Conservation (phyloP, 2,888 invertebrate genomes). For the Mantis religiosa region DNA sequence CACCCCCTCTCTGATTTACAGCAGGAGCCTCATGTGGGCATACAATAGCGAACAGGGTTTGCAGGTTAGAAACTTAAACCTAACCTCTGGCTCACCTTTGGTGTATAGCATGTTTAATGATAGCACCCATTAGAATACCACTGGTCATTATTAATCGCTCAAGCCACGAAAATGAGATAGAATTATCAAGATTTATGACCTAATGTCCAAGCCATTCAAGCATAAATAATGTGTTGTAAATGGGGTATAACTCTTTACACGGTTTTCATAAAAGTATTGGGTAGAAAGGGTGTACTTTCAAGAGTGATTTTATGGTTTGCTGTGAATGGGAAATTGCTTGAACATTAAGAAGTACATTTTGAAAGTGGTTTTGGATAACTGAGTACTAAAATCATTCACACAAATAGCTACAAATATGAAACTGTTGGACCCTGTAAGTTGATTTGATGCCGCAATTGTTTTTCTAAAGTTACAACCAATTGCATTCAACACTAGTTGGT, state of each 20-base stretch:
- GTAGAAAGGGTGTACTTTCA: too few species aligned
- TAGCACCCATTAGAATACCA: neutral
- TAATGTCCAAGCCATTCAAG: neutral
- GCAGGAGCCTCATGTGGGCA: neutral
- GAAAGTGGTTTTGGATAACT: too few species aligned
- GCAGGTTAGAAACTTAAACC: neutral
- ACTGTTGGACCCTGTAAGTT: too few species aligned
- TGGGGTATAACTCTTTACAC: neutral
- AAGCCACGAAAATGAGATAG: neutral
- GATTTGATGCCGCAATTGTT: too few species aligned
- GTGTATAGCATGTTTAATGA: neutral
- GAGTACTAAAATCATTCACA: too few species aligned
- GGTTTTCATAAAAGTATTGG: neutral
- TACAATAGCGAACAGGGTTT: neutral
- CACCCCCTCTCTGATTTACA: neutral
- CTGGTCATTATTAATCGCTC: neutral
- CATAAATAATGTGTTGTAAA: neutral
- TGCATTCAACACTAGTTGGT: too few species aligned
- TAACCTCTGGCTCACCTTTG: neutral
- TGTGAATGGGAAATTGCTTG: too few species aligned
- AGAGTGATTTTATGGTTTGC: too few species aligned
- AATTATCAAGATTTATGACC: neutral
- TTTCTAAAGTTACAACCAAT: too few species aligned
- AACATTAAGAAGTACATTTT: too few species aligned
- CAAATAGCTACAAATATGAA: too few species aligned